phyloP scores from a whole-genome alignment of 2,797 vertebrate genomes.

The Arctocebus calabarensis region DNA sequence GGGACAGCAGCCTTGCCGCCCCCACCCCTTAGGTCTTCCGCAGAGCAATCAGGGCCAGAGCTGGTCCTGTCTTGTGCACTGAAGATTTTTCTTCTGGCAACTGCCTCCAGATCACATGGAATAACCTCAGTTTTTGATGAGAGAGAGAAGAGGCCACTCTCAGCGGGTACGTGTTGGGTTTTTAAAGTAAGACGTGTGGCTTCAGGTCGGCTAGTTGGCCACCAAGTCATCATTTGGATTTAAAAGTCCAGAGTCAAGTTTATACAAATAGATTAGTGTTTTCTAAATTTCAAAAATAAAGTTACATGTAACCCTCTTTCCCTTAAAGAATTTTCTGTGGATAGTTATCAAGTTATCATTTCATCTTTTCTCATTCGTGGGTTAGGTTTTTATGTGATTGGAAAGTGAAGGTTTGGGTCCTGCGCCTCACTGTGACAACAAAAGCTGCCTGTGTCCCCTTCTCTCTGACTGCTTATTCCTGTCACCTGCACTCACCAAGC shows the following conservation, averaged over 20 bases:
- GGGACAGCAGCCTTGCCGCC: no score
- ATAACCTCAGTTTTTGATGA: no score
- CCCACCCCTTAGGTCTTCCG: no score
- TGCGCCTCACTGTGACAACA: accelerated
- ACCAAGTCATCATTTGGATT: background rate
- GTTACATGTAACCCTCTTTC: background rate
- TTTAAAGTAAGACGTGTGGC: background rate
- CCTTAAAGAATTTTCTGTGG: background rate
- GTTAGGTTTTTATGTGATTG: no score
- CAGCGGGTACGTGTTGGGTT: accelerated
- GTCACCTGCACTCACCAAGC: no score
- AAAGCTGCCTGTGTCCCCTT: background rate
- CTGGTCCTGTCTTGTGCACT: no score
- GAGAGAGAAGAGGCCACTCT: background rate
- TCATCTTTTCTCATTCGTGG: background rate
- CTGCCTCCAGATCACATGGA: background rate
- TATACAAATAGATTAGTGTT: no score
- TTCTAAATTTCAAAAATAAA: background rate
- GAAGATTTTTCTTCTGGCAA: accelerated
- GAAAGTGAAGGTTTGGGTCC: background rate
- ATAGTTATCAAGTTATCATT: accelerated
- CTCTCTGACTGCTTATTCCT: no score
- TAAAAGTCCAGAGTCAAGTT: background rate
- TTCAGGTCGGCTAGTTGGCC: background rate
- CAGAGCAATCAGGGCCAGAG: no score